A percentile compares a stretch with the other conserved stretches of the same genome.
phyloP scores from a whole-genome alignment of 2,888 invertebrate genomes.

The Baronia brevicornis region DNA sequence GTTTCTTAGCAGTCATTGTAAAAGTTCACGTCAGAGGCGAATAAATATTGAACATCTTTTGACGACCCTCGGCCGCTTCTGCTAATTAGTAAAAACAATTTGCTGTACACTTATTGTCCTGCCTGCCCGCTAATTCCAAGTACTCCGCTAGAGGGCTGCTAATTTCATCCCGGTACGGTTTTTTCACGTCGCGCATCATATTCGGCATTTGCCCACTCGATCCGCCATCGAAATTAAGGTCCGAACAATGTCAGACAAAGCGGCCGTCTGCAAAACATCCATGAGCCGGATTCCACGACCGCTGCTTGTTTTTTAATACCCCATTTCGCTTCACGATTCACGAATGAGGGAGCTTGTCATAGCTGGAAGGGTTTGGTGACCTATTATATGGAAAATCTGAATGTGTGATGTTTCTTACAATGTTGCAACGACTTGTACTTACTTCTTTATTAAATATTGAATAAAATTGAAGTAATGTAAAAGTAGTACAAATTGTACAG shows the following conservation, averaged over 20 bases:
- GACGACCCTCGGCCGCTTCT: conserved; percentile 50
- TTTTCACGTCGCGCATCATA: conserved; percentile 72
- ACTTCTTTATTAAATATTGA: too few relatives aligned
- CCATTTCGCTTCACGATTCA: conserved; percentile 61
- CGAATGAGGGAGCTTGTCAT: conserved; percentile 72
- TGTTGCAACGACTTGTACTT: conserved; percentile 33
- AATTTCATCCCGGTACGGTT: conserved; percentile 70
- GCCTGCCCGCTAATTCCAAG: conserved; percentile 73
- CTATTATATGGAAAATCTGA: conserved; percentile 70
- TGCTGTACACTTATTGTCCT: conserved; percentile 61
- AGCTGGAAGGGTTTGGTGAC: conserved; percentile 65
- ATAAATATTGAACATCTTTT: conserved; percentile 18
- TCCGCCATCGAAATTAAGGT: conserved; percentile 73
- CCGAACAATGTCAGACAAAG: conserved; percentile 75
- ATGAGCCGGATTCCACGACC: conserved; percentile 66
- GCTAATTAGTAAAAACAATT: conserved; percentile 74
- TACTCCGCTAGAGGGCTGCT: conserved; percentile 72
- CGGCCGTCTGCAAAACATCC: conserved; percentile 73
- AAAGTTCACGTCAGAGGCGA: conserved; percentile 1
- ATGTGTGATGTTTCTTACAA: conserved; percentile 45
- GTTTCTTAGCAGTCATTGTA: too few relatives aligned
- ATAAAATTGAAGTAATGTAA: too few relatives aligned
- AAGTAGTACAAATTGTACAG: too few relatives aligned
- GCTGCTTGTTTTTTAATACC: conserved; percentile 65
- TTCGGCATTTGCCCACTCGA: conserved; percentile 73